Evolutionary conservation across 2,113 vertebrate genomes (phyloP).

Genomic region (Gorilla gorilla): DNA sequence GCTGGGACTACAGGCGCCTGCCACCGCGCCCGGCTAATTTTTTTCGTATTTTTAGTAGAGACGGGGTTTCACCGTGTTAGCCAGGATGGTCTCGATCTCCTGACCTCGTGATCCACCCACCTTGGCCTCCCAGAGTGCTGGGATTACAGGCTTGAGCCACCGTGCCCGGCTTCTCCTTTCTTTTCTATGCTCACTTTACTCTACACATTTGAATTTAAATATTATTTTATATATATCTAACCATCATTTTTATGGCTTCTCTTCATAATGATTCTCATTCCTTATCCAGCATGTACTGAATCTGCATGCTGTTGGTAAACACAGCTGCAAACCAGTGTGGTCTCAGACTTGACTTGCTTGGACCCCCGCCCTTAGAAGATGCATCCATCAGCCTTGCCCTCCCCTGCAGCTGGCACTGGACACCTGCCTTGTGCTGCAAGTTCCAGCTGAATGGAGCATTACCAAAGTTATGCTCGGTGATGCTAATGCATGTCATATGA

Average conservation of each 20-base stretch:
- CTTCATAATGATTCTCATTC: not conserved
- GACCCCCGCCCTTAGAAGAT: no score
- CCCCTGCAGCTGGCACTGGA: no score
- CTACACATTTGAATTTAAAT: not conserved
- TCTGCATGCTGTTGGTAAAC: not conserved
- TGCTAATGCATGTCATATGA: not conserved
- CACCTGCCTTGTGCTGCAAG: not conserved
- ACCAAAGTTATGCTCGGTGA: not conserved
- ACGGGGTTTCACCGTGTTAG: no score
- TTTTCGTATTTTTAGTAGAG: no score
- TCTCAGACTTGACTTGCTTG: not conserved
- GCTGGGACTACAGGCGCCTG: no score
- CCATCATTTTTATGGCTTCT: not conserved
- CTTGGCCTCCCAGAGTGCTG: no score
- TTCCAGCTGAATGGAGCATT: not conserved
- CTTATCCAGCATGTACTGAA: not conserved
- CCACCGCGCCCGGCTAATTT: no score
- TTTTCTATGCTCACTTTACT: not conserved
- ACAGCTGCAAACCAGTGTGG: not conserved
- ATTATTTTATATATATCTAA: not conserved
- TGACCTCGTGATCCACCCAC: no score
- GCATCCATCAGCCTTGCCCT: no score
- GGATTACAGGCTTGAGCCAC: no score
- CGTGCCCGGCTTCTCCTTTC: no score
- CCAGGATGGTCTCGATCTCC: no score